Base-by-base conservation (phyloP, 2,797 vertebrate species). In the Erethizon dorsatum region DNA sequence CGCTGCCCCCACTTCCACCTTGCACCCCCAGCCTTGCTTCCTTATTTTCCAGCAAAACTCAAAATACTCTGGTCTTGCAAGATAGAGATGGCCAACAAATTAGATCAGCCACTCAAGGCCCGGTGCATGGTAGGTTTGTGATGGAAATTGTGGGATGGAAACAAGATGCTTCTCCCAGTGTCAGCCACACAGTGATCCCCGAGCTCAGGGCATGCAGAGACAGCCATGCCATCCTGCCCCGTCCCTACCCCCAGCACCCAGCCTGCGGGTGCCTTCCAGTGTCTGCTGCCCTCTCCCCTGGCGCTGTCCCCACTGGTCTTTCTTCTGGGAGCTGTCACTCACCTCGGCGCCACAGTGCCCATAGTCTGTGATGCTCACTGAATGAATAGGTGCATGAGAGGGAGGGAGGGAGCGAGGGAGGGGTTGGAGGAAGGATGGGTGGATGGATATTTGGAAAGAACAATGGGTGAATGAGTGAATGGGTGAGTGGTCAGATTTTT, bases 61-160 rank as follows among this genome's bases (percentile, higher is more conserved):
- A n/a, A 20, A 83, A 22, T 15, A 10, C 15, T 13, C 22, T 4
- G 17, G 18, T 10, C 2, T 47, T 37, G 2, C 2, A 2, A 52
- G 52, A 47, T 37, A 4, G 22, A 54, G 54, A 20, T 0, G 50
- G 22, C 0, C 24, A 3, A 52, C 28, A 31, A 31, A n/a, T 20
- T 26, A 45, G 59, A 31, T 4, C 28, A 26, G 50, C 33, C 2
- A 0, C 2, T 2, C 2, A 10, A 50, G 61, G 50, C 83, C 10
- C 0, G 26, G 52, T 2, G 6, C 13, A 0, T 0, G n/a, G 52
- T 1, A 28, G 47, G 59, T 22, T 20, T 18, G 0, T 4, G 31
- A 12, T 6, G 3, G 71, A 45, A 17, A 18, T 8, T 1, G 20
- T 2, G 63, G 69, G 13, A 0, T 31, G 18, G 7, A 24, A 0